These are phyloP conservation scores for Microtus pennsylvanicus DNA, from an alignment of 2,113 vertebrate species.

Conservation along the genomic window DNA sequence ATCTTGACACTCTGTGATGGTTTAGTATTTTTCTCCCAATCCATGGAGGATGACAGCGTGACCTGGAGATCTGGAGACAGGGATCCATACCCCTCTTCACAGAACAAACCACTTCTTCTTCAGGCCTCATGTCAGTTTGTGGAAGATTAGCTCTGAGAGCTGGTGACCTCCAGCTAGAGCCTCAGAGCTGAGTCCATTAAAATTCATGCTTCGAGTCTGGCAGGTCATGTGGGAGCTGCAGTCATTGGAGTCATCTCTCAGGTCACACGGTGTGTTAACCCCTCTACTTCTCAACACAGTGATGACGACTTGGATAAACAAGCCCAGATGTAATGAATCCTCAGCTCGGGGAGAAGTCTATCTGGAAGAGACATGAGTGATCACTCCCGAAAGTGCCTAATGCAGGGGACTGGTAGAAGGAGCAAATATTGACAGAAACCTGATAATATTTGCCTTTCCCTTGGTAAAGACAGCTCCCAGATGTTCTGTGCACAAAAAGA, in stretches of 20 bases:
- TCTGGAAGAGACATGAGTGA: neutral
- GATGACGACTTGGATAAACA: conserved; percentile 35
- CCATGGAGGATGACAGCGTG: neutral
- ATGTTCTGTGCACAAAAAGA: neutral
- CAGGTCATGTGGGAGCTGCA: conserved; percentile 25
- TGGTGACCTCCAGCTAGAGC: conserved; percentile 7
- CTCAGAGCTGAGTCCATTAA: conserved; percentile 11
- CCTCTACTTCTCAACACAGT: neutral
- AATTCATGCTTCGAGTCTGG: conserved; percentile 52
- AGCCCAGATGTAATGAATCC: neutral
- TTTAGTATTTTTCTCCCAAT: conserved; percentile 34
- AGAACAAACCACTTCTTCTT: conserved; percentile 21
- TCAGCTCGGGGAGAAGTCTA: conserved; percentile 26
- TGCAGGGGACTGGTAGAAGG: neutral
- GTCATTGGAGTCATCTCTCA: conserved; percentile 1
- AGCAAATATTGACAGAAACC: conserved; percentile 64
- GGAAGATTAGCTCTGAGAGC: conserved; percentile 44
- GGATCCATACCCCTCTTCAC: conserved; percentile 15
- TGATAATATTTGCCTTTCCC: conserved; percentile 33
- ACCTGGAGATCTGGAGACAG: conserved; percentile 7
- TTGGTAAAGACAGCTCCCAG: conserved; percentile 17
- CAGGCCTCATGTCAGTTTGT: neutral
- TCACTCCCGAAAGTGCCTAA: neutral
- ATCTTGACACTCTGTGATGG: neutral
- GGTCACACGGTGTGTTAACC: neutral